Evolutionary conservation across 2,113 vertebrate genomes (phyloP).

Genomic region (Lepus americanus): DNA sequence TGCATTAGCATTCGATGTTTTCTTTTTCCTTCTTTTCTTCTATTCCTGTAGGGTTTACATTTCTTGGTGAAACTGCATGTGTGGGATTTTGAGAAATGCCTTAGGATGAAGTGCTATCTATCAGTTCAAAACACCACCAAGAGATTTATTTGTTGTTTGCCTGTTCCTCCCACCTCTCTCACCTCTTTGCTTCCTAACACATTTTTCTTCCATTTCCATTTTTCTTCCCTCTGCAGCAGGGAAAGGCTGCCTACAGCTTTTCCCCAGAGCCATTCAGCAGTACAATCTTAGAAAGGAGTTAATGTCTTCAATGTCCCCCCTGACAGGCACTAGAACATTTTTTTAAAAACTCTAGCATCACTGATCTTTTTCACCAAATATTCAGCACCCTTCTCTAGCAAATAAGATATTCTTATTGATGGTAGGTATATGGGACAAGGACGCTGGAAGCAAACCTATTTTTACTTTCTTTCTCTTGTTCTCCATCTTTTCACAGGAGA

Average conservation of each 20-base stretch:
- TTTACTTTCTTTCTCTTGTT: neutral
- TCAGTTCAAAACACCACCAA: constrained; percentile 68
- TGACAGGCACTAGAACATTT: constrained; percentile 53
- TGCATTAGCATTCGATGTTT: neutral
- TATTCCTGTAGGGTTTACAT: constrained; percentile 46
- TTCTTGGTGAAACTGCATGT: constrained; percentile 62
- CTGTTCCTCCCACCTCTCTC: constrained; percentile 39
- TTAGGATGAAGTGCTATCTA: constrained; percentile 65
- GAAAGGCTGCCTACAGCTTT: constrained; percentile 57
- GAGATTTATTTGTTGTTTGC: constrained; percentile 75
- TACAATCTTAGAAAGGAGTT: constrained; percentile 62
- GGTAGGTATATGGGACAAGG: neutral
- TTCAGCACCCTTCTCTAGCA: neutral
- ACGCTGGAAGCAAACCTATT: neutral
- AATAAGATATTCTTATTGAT: constrained; percentile 36
- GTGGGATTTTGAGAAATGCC: constrained; percentile 71
- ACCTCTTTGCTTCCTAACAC: constrained; percentile 68
- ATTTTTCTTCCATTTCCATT: constrained; percentile 74
- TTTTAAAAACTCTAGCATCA: constrained; percentile 17
- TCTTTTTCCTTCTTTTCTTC: neutral
- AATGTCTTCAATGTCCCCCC: constrained; percentile 64
- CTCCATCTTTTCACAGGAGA: constrained; percentile 26
- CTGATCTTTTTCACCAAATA: constrained; percentile 53
- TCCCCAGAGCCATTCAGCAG: constrained; percentile 63
- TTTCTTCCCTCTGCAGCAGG: constrained; percentile 56